phyloP scores from a whole-genome alignment of 2,888 invertebrate species.

The Chymomyza caudatula region DNA sequence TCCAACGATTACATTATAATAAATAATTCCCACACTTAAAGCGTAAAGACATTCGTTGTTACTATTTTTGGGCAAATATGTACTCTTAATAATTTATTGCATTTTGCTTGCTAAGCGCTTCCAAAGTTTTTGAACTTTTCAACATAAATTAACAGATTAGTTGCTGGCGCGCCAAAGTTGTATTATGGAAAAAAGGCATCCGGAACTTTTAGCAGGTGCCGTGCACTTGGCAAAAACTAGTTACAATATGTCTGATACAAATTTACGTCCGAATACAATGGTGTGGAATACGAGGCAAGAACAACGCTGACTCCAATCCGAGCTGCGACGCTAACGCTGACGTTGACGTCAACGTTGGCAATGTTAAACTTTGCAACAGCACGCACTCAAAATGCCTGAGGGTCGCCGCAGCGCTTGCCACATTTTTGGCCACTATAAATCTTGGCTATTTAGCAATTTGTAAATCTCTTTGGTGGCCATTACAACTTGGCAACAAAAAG shows the following conservation, averaged over 20 bases:
- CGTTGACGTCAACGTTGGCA: constrained; percentile 10
- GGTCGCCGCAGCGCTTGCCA: background rate
- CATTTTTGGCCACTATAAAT: constrained; percentile 46
- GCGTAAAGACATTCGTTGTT: no score
- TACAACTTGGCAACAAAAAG: background rate
- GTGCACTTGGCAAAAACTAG: constrained; percentile 7
- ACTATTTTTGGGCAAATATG: constrained; percentile 39
- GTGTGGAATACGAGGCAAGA: constrained; percentile 10
- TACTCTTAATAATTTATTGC: constrained; percentile 63
- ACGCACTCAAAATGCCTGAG: constrained; percentile 32
- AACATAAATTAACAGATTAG: constrained; percentile 70
- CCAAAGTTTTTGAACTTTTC: constrained; percentile 61
- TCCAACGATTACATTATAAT: no score
- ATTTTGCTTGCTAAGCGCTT: constrained; percentile 64
- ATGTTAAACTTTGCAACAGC: constrained; percentile 34
- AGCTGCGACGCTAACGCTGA: constrained; percentile 14
- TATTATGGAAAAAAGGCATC: constrained; percentile 20
- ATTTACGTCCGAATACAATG: background rate
- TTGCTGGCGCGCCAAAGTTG: constrained; percentile 21
- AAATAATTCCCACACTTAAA: no score
- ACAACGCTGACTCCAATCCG: background rate
- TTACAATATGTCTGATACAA: constrained; percentile 6
- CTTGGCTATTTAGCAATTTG: constrained; percentile 51
- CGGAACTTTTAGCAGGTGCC: constrained; percentile 45
- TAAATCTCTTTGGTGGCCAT: constrained; percentile 41